A percentile compares a stretch with the other conserved stretches of the same genome.
Evolutionary conservation across 2,797 vertebrate genomes (phyloP).

Genomic region (Micromesistius poutassou): DNA sequence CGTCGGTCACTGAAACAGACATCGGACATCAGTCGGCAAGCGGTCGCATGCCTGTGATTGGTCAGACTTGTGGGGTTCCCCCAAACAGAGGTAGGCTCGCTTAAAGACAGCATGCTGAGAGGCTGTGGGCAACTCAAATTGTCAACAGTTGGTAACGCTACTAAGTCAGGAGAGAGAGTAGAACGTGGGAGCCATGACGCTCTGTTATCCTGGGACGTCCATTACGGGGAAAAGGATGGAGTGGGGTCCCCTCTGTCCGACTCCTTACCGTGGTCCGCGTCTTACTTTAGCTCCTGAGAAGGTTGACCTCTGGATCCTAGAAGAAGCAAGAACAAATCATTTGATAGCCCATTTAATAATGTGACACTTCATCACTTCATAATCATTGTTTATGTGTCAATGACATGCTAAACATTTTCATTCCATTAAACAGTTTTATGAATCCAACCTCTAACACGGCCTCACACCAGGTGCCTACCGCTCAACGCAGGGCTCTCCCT

Average conservation of each 20-base stretch:
- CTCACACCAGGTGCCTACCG: slow-evolving; percentile 31
- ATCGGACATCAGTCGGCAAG: slow-evolving; percentile 21
- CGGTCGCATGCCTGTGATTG: slow-evolving; percentile 13
- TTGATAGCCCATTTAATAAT: neutral
- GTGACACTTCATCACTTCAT: neutral
- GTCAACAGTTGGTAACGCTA: slow-evolving; percentile 33
- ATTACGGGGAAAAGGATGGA: slow-evolving; percentile 19
- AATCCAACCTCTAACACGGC: neutral
- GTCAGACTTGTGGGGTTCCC: slow-evolving; percentile 27
- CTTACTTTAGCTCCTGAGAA: slow-evolving; percentile 19
- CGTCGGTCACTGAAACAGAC: slow-evolving; percentile 14
- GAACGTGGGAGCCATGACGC: neutral
- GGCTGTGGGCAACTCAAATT: slow-evolving; percentile 25
- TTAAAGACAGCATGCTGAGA: slow-evolving; percentile 52
- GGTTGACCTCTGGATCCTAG: slow-evolving; percentile 30
- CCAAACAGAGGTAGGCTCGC: slow-evolving; percentile 33
- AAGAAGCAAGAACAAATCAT: slow-evolving; percentile 5
- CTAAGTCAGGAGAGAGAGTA: slow-evolving; percentile 23
- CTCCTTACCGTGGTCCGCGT: neutral
- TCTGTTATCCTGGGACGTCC: slow-evolving; percentile 23
- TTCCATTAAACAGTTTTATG: too few relatives aligned
- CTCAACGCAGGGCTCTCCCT: slow-evolving; percentile 16
- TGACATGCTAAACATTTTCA: too few relatives aligned
- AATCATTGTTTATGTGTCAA: neutral
- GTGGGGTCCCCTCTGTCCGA: slow-evolving; percentile 21